Base-by-base conservation (phyloP, 2,797 vertebrate genomes). In the Lagorchestes hirsutus region DNA sequence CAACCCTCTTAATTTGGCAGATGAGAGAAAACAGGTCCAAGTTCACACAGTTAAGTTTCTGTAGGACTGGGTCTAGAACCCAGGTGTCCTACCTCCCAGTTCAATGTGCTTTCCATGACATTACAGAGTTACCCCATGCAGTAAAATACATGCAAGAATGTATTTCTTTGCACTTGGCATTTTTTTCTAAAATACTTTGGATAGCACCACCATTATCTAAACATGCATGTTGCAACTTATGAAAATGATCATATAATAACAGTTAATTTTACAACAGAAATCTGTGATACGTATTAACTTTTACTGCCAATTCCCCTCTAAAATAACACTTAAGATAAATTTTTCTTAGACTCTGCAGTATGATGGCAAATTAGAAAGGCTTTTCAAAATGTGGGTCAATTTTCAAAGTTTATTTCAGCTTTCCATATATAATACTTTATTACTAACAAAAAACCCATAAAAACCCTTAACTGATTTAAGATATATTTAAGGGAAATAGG, bases 401-500 rank as follows among this genome's bases (percentile, higher is more conserved):
- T 98, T 95, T 40, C 55, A 98, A 52, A 91, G 14, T 97, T 96
- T 94, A 96, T 96, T 96, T 96, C 55, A 96, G 92, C 97, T 96
- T 98, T 98, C 95, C 96, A 98, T 98, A 96, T 97, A 99, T 96
- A 97, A 98, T 98, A 98, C 95, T 98, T 97, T 98, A 98, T 91
- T 97, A 98, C 96, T 97, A 96, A 95, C 93, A 55, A 14, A 91
- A 96, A 98, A 96, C 98, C 97, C 98, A 98, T 98, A 98, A 98
- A 97, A 99, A 98, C 98, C 98, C 98, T 98, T 98, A 98, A 98
- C 98, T 98, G 98, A 99, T 98, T 99, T 98, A 99, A 99, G 97
- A 98, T 98, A 98, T 98, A 98, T 98, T 99, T 99, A 99, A 99
- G 98, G 99, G 99, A 99, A 99, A 99, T 99, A 99, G 98, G 99